Base-by-base conservation (phyloP, 2,113 vertebrate genomes). In the Plectropomus leopardus region DNA sequence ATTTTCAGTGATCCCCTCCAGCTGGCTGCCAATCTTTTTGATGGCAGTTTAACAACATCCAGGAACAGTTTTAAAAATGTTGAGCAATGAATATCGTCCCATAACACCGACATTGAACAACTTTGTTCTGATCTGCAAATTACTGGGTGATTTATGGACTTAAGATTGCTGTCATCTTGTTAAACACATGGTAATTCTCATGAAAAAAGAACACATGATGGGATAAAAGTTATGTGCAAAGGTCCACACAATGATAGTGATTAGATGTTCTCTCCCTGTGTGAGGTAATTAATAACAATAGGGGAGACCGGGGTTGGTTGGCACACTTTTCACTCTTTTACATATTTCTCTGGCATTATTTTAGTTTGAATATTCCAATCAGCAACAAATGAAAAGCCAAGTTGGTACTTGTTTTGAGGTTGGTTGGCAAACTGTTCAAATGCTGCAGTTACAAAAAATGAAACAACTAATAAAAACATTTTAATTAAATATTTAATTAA, bases 1-100 rank as follows among this genome's bases (percentile, higher is more conserved):
- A 83, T 87, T 76, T 74, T 66, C 54, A 82, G 61, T 61, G 28
- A 76, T 89, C 45, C 53, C 57, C 66, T 82, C 75, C 77, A 89
- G 76, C 59, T 80, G 61, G 82, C 84, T 83, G 73, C 59, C 71
- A 76, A 42, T 86, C 30, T 76, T 69, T 79, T 24, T 72, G 40
- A 79, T 84, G 66, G 78, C 72, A 55, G 36, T 23, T 30, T 45
- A 58, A 47, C 42, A 76, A 42, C 53, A 66, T 58, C 50, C 42
- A 65, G 73, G 47, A 78, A 60, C 28, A 42, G 24, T 72, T 83
- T 51, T 1, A 40, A 47, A 73, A 72, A 32, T 21, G 40, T 66
- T 47, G 24, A 45, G 23, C 45, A 66, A 9, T 65, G 24, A 61
- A 28, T 80, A 60, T 78, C 65, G 44, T 69, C 34, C 50, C 30